Base-by-base conservation (phyloP, 1,140 invertebrate species). In the Tetraneura akinire region DNA sequence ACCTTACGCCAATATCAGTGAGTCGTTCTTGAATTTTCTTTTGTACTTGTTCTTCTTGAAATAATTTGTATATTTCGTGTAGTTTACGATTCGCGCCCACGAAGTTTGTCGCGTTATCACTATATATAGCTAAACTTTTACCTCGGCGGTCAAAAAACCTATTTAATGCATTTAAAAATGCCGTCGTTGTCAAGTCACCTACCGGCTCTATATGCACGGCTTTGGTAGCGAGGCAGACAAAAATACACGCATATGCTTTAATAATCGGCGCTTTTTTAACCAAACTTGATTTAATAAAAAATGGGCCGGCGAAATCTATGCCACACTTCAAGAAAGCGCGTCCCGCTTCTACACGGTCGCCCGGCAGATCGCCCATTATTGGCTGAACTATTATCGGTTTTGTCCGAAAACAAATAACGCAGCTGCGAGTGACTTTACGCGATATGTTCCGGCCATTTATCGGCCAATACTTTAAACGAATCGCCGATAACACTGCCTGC, bases 181-280 rank as follows among this genome's bases (percentile, higher is more conserved):
- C 81, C 81, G 53, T 85, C 82, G 3, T 86, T 83, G 1, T 84
- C 81, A 16, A 82, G 0, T 87, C 85, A 0, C 86, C 23, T 80
- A 88, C 86, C 13, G 88, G 1, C 29, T 60, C 57, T 0, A 60
- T 80, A 81, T 87, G 86, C 26, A 87, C 80, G 0, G 85, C 87
- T 53, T 83, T 84, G 1, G 85, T 86, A 0, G 82, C 49, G 10
- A 87, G 84, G 73, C 86, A 88, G 3, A 87, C 84, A 80, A 87
- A 88, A 8, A 88, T 2, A 29, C 66, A 70, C 0, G 21, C 66
- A 14, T 70, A 70, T 1, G n/a, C 8, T 16, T 70, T 70, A 10
- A 47, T 5, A 6, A 45, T 2, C 4, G 18, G 4, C 1, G 66
- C 10, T 21, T 45, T 45, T 13, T n/a, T 14, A 11, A 18, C 5